Evolutionary conservation across 2,113 vertebrate genomes (phyloP).

Genomic region (Crotalus viridis): DNA sequence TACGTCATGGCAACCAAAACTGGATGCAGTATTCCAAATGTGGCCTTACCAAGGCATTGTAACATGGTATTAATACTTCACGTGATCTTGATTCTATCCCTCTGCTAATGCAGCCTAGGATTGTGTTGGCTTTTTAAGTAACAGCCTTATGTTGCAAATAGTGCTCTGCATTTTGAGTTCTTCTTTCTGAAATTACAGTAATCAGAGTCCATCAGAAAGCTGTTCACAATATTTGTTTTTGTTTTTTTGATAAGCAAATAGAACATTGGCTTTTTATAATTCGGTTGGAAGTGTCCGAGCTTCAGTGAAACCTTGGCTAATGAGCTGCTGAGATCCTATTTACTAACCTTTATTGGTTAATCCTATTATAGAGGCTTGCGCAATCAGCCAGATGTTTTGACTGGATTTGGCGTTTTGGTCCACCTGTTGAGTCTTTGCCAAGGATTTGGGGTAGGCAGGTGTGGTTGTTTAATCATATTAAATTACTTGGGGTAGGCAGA

Average conservation of each 20-base stretch:
- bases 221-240: slow-evolving; percentile 57
- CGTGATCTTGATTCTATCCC: too few species aligned
- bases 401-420: too few species aligned
- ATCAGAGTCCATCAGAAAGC: slow-evolving; percentile 49
- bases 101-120: too few species aligned
- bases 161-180: slow-evolving; percentile 50
- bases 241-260: slow-evolving; percentile 62
- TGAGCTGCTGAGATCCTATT: slow-evolving; percentile 14
- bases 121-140: neutral
- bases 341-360: slow-evolving; percentile 45
- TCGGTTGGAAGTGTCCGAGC: slow-evolving; percentile 29
- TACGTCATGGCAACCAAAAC: too few species aligned
- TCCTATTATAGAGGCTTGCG: neutral
- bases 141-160: slow-evolving; percentile 62
- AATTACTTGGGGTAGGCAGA: too few species aligned
- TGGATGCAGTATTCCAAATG: too few species aligned
- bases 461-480: too few species aligned
- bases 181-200: slow-evolving; percentile 59
- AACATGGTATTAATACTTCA: too few species aligned
- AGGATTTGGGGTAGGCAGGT: too few species aligned
- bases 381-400: too few species aligned
- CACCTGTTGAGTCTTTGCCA: too few species aligned
- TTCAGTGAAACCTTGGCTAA: slow-evolving; percentile 56
- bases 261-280: slow-evolving; percentile 43
- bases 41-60: too few species aligned